Conservation (phyloP, 1,140 invertebrate genomes). For the Lethrus apterus region DNA sequence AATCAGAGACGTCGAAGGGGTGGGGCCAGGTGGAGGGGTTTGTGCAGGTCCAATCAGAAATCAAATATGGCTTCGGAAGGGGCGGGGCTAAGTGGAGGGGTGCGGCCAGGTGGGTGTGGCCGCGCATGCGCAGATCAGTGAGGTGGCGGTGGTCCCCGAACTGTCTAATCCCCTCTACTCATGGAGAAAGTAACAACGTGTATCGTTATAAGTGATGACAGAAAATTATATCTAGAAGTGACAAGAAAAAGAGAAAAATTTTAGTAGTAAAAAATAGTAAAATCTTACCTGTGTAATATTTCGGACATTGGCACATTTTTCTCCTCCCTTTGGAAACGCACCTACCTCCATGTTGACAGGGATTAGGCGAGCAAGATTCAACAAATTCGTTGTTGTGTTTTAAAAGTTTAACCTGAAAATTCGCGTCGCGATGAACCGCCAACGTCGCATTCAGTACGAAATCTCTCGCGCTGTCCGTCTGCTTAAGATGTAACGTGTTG, state of each 20-base stretch:
- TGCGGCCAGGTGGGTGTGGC: no score
- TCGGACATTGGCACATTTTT: slow-evolving; percentile 55
- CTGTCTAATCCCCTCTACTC: no score
- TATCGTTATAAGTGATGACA: no score
- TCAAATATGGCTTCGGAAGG: no score
- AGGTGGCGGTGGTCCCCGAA: no score
- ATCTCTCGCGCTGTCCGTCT: slow-evolving; percentile 41
- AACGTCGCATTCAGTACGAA: slow-evolving; percentile 49
- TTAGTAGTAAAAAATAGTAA: slow-evolving; percentile 1
- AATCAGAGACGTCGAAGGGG: no score
- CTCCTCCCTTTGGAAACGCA: slow-evolving; percentile 48
- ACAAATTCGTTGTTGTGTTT: slow-evolving; percentile 47
- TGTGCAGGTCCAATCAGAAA: no score
- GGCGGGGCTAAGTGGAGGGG: no score
- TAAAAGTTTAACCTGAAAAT: slow-evolving; percentile 53
- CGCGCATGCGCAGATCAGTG: no score
- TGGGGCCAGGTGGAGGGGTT: no score
- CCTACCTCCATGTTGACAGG: slow-evolving; percentile 57
- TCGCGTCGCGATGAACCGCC: slow-evolving; percentile 43
- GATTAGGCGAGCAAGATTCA: slow-evolving; percentile 60
- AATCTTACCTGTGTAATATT: slow-evolving; percentile 50
- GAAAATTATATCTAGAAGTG: neutral
- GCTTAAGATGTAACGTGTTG: slow-evolving; percentile 50
- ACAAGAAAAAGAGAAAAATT: neutral
- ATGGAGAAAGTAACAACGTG: no score